Evolutionary conservation across 1,140 invertebrate species (phyloP), one percentile per base, ranked within the genome.

Genomic region (Drosophila kikkawai): DNA sequence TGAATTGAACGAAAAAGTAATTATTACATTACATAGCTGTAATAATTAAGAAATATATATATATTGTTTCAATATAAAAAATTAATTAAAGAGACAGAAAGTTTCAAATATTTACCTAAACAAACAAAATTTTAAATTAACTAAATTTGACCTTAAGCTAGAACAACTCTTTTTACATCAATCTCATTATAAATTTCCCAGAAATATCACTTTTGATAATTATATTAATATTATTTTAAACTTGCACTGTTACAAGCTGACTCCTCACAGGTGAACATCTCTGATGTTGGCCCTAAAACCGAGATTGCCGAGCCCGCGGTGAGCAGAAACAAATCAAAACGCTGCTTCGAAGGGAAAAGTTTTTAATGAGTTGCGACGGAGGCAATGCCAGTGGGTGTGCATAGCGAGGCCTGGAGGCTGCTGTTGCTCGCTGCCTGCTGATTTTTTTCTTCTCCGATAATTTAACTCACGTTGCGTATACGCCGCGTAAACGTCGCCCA

Each of bases 301-400:
- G 7, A 65, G 59, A 65, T 66, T 53, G 65, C 56, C 37, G 37
- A 50, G 59, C 53, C 53, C 41, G 51, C 17, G 55, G 42, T 51
- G 55, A 64, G 67, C 63, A 66, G 56, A 74, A 64, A 66, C 64
- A 79, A 88, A 87, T 84, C 80, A 83, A 83, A 80, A 61, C 64
- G 63, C 69, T 42, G 80, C 80, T 90, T 66, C 53, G 45, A 63
- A 66, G 50, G 67, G 51, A 79, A 84, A 88, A 88, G 65, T 88
- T 88, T 87, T 87, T 87, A 87, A 87, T 87, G 83, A 88, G 83
- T 88, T 88, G 73, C 55, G 84, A 64, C 61, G 48, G 53, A 17
- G 55, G 75, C 63, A 15, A 47, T 44, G 47, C 50, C 66, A 39
- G 53, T 51, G 45, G 42, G 29, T 41, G 58, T 29, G 44, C 37